Conservation (phyloP, 2,888 invertebrate species). For the Callosobruchus maculatus region DNA sequence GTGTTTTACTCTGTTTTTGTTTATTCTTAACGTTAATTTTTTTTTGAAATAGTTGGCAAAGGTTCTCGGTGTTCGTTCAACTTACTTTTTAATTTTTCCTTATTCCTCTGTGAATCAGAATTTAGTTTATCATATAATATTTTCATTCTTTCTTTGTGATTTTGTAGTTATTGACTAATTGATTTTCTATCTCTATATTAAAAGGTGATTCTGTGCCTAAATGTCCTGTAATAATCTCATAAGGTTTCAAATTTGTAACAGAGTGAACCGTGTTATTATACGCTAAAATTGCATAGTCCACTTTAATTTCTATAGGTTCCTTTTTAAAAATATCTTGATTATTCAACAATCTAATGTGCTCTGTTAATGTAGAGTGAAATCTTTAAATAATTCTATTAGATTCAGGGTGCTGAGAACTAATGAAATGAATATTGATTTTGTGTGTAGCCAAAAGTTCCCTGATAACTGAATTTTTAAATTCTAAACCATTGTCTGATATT, state of each 20-base stretch:
- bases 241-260: conserved; percentile 14
- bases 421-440: conserved; percentile 22
- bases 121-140: too few relatives aligned
- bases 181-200: conserved; percentile 7
- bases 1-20: too few relatives aligned
- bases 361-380: conserved; percentile 9
- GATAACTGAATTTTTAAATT: conserved; percentile 19
- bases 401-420: conserved; percentile 18
- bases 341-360: conserved; percentile 13
- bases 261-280: conserved; percentile 13
- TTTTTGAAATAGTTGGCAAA: too few relatives aligned
- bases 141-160: too few relatives aligned
- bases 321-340: neutral
- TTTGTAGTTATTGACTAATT: too few relatives aligned
- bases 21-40: too few relatives aligned
- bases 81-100: too few relatives aligned
- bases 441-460: conserved; percentile 16
- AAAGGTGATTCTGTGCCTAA: conserved; percentile 11
- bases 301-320: conserved; percentile 2
- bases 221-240: conserved; percentile 18
- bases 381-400: conserved; percentile 18
- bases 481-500: conserved; percentile 20
- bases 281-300: conserved; percentile 11
- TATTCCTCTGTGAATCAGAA: too few relatives aligned
- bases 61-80: too few relatives aligned